Base-by-base conservation (phyloP, 2,888 invertebrate species). In the Microctonus aethiopoides region DNA sequence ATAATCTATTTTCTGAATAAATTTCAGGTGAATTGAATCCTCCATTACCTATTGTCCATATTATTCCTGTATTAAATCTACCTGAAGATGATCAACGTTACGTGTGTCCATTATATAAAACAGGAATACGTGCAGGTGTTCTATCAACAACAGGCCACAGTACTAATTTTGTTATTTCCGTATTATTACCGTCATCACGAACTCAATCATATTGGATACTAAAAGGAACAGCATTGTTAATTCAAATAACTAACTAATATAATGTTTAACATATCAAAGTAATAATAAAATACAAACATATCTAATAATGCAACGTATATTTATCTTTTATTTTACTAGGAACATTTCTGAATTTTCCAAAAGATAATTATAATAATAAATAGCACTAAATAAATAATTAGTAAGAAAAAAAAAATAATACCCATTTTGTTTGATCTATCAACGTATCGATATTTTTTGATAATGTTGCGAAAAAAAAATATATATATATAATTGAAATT, bases 81-180 rank as follows among this genome's bases (percentile, higher is more conserved):
- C 91, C 90, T 0, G 89, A 88, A 78, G 86, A 89, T 2, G 92
- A 91, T 82, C 86, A 89, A 1, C 88, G 93, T 78, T 95, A 95
- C 83, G 88, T 90, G 65, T 91, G 93, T 22, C 97, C 97, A 0
- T 87, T 97, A 13, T 97, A 97, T 87, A 97, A 96, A 87, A 97
- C 97, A 0, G 92, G 95, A 36, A 92, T 94, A 76, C 89, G 97
- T 71, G 95, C 96, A 24, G 97, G 97, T 52, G 91, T 91, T 0
- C 89, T 97, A 13, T 96, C 96, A 7, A 97, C 96, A 0, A 97
- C 96, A 0, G 97, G 97, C 0, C 96, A 96, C 87, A 96, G 96
- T 79, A 97, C 96, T 1, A 97, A 97, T 88, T 97, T 96, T 83
- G 94, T 97, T 36, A 89, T 96, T 54, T 89, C 94, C 0, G 92